Evolutionary conservation across 2,113 vertebrate species (phyloP).

Genomic region (Loxodonta africana): DNA sequence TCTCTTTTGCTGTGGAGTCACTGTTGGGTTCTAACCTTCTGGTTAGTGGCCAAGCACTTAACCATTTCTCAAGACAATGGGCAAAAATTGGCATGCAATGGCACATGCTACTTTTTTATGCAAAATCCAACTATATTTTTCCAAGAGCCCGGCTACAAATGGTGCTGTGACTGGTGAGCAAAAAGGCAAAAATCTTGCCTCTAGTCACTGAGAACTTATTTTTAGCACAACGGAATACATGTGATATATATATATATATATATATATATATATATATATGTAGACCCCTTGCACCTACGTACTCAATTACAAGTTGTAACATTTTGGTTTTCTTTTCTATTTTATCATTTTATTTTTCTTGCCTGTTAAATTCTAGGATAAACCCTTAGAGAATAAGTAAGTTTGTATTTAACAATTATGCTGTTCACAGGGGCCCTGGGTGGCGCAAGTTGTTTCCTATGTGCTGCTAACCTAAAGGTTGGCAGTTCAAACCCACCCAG

Average conservation of each 20-base stretch:
- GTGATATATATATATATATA: rapidly evolving
- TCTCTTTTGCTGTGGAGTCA: background rate
- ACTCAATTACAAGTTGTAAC: background rate
- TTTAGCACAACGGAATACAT: background rate
- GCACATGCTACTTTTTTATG: background rate
- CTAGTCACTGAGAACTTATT: background rate
- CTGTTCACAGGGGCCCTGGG: background rate
- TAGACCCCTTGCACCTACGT: rapidly evolving
- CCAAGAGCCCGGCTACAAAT: background rate
- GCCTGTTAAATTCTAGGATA: background rate
- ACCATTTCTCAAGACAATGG: background rate
- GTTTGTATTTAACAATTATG: background rate
- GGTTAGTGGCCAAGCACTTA: background rate
- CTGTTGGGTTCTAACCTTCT: background rate
- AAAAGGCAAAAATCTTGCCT: rapidly evolving
- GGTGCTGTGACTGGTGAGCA: rapidly evolving
- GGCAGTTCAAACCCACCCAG: background rate
- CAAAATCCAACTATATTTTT: background rate
- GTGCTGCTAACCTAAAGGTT: background rate
- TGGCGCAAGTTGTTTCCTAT: background rate
- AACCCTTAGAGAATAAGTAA: background rate
- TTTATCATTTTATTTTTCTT: background rate
- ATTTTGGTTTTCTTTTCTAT: background rate
- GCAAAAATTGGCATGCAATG: background rate
- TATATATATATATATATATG: rapidly evolving